Evolutionary conservation across 2,888 invertebrate species (phyloP).

Genomic region (Siphonodentalium dalli): DNA sequence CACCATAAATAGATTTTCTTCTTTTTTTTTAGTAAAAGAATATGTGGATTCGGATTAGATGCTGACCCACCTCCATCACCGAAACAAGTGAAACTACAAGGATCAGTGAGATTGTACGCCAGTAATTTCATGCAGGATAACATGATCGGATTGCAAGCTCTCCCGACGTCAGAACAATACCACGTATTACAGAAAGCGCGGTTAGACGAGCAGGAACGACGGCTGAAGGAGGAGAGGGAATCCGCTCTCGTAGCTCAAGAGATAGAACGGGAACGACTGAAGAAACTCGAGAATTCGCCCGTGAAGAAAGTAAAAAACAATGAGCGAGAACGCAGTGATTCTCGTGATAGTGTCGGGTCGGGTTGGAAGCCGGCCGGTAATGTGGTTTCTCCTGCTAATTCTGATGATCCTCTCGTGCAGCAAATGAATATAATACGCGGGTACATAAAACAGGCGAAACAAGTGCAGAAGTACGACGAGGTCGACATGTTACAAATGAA

Average conservation of each 20-base stretch:
- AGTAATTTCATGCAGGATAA: conserved; percentile 84
- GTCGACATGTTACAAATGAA: conserved; percentile 88
- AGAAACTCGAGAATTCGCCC: conserved; percentile 25
- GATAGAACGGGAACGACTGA: conserved; percentile 33
- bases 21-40: conserved; percentile 73
- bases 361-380: conserved; percentile 59
- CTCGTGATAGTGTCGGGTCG: conserved; percentile 29
- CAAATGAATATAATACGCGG: conserved; percentile 92
- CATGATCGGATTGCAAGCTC: conserved; percentile 76
- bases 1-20: background rate
- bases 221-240: conserved; percentile 54
- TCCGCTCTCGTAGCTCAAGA: conserved; percentile 49
- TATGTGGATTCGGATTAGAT: conserved; percentile 71
- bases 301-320: conserved; percentile 22
- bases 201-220: conserved; percentile 51
- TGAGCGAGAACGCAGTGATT: conserved; percentile 28
- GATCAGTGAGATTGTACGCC: conserved; percentile 79
- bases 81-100: conserved; percentile 67
- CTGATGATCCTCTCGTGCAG: conserved; percentile 71
- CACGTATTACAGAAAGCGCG: conserved; percentile 71
- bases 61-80: conserved; percentile 70
- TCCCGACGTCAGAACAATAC: conserved; percentile 85
- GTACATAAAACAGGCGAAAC: conserved; percentile 86
- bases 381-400: conserved; percentile 25
- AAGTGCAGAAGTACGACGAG: conserved; percentile 71